A percentile compares a stretch with the other conserved stretches of the same genome.
Conservation (phyloP, 1,140 invertebrate genomes). For the Sweltsa coloradensis region DNA sequence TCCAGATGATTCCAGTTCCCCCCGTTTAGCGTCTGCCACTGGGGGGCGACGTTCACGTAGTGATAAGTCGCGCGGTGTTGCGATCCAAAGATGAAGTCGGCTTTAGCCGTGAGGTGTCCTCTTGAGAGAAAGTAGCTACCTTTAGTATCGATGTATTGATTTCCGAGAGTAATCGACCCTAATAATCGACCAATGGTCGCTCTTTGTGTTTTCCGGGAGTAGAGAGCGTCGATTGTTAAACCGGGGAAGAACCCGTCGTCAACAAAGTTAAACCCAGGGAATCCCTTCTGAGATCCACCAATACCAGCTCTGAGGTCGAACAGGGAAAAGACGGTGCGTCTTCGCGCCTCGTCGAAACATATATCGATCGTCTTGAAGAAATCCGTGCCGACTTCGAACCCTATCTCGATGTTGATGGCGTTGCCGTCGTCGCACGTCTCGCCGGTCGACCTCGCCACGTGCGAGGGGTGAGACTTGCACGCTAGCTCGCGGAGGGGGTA, state of each 20-base stretch:
- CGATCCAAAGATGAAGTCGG: slow-evolving; percentile 26
- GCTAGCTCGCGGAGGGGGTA: slow-evolving; percentile 6
- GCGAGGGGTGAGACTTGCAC: slow-evolving; percentile 10
- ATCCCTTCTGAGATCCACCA: slow-evolving; percentile 5
- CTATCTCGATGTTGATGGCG: slow-evolving; percentile 16
- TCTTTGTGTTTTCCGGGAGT: slow-evolving; percentile 16
- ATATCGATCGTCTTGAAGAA: slow-evolving; percentile 16
- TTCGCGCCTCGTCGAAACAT: slow-evolving; percentile 15
- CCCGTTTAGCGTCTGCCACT: slow-evolving; percentile 34
- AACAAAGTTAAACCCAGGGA: slow-evolving; percentile 18
- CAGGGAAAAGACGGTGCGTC: slow-evolving; percentile 14
- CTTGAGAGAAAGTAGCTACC: slow-evolving; percentile 23
- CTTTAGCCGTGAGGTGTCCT: slow-evolving; percentile 32
- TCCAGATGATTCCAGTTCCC: slow-evolving; percentile 32
- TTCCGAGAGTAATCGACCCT: slow-evolving; percentile 20
- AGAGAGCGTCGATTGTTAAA: slow-evolving; percentile 16
- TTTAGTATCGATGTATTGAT: slow-evolving; percentile 24
- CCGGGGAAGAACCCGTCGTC: slow-evolving; percentile 20
- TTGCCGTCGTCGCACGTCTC: slow-evolving; percentile 13
- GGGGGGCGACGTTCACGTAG: slow-evolving; percentile 32
- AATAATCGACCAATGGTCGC: slow-evolving; percentile 21
- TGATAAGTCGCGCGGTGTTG: slow-evolving; percentile 30
- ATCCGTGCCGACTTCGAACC: slow-evolving; percentile 7
- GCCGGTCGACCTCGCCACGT: slow-evolving; percentile 9
- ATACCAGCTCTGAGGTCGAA: slow-evolving; percentile 12